Percentiles rank a stretch among this genome's conserved stretches.
These are phyloP conservation scores for Esox niger DNA, from an alignment of 2,113 vertebrate genomes.

Conservation along the genomic window DNA sequence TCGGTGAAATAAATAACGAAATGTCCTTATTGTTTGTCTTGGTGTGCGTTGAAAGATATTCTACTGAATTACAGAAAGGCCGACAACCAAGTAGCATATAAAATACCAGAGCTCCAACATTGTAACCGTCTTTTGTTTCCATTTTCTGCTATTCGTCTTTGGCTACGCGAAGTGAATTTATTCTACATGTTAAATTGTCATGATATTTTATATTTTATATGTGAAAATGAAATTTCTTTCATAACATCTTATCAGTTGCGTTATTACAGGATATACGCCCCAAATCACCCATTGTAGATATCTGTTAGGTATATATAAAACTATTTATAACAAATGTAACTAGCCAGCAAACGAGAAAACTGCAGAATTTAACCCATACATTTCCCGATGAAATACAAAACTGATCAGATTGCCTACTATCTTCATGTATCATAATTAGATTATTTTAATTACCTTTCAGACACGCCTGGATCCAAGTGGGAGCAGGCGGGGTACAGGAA, in stretches of 20 bases:
- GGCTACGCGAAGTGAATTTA: not conserved
- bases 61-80: no score
- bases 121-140: no score
- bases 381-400: conserved; percentile 10
- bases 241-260: not conserved
- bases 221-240: not conserved
- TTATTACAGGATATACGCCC: conserved; percentile 39
- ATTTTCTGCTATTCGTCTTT: not conserved
- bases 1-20: no score
- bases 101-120: no score
- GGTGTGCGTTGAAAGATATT: no score
- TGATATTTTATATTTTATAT: not conserved
- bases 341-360: conserved; percentile 26
- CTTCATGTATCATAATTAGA: conserved; percentile 23
- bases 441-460: conserved; percentile 53
- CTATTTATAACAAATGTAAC: conserved; percentile 16
- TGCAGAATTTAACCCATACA: conserved; percentile 57
- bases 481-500: conserved; percentile 42
- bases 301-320: not conserved
- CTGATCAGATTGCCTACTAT: not conserved
- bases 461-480: conserved; percentile 29
- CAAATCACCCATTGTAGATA: conserved; percentile 1
- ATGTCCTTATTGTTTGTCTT: no score
- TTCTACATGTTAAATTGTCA: not conserved
- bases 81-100: no score